Evolutionary conservation across 35 echinoderm and acorn worm genomes (phyloP), one percentile per base, ranked within the genome.

Genomic region (Apostichopus parvimensis): DNA sequence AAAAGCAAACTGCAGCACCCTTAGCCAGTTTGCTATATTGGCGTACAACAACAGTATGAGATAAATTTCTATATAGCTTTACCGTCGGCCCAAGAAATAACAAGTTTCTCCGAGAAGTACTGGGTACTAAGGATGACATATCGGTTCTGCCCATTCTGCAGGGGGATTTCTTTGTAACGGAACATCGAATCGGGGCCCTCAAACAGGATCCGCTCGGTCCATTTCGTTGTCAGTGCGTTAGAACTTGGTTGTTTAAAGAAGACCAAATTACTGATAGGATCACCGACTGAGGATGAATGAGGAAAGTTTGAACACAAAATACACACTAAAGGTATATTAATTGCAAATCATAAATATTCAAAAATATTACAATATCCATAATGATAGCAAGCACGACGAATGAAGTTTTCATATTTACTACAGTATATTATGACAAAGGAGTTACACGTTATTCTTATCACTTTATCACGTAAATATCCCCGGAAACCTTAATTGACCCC

Each of bases 41-140:
- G n/a, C n/a, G 24, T 45, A 45, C 34, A 45, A 45, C 34, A 3
- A 45, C 34, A 45, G 34, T 45, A 4, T 45, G 34, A 45, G 34
- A 45, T 1, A 45, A 45, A 45, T 45, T 5, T 6, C 62, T 66
- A 66, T 9, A 17, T 17, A 12, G 9, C 62, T 66, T 89, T 80
- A 96, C 95, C 93, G 87, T 96, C 95, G n/a, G 87, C 87, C 95
- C 93, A 96, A 1, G 93, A 94, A 9, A 96, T 23, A 4, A 94
- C 90, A 15, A 96, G 84, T 78, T 94, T 80, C 59, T 96, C 95
- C 13, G 95, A 76, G 85, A 96, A 96, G 68, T 96, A 96, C 86
- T 96, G 95, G 4, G 95, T 94, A 60, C 93, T 94, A 12, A 96
- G 80, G 73, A 96, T 90, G 83, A 91, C 57, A 55, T 81, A 82